phyloP scores from a whole-genome alignment of 2,888 invertebrate genomes.

The Anticlea derivata region DNA sequence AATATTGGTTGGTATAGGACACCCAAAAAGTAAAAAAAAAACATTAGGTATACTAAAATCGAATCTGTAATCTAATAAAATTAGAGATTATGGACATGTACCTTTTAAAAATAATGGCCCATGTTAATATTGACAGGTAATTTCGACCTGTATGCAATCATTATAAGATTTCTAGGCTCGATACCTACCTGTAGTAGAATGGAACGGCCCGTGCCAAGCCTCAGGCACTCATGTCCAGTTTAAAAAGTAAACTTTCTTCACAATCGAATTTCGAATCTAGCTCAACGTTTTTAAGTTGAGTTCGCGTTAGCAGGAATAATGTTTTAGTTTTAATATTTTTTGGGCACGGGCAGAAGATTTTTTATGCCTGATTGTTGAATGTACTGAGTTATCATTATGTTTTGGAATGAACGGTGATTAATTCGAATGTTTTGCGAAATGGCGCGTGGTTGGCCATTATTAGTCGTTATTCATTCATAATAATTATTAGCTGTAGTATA shows the following conservation, averaged over 20 bases:
- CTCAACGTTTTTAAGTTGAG: slow-evolving; percentile 2
- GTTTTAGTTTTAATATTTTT: slow-evolving; percentile 41
- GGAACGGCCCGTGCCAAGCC: slow-evolving; percentile 50
- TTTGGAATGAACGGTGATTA: slow-evolving; percentile 34
- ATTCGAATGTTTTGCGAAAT: slow-evolving; percentile 30
- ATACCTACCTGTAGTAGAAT: slow-evolving; percentile 34
- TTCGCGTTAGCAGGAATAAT: slow-evolving; percentile 17
- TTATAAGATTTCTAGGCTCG: slow-evolving; percentile 40
- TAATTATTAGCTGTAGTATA: neutral
- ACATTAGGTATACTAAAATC: slow-evolving; percentile 4
- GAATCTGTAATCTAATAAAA: slow-evolving; percentile 22
- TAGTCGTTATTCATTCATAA: slow-evolving; percentile 6
- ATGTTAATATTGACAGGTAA: slow-evolving; percentile 58
- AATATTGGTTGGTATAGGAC: too few species aligned
- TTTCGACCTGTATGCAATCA: slow-evolving; percentile 55
- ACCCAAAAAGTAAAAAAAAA: too few species aligned
- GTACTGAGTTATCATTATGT: slow-evolving; percentile 45
- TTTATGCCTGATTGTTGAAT: slow-evolving; percentile 48
- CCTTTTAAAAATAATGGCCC: slow-evolving; percentile 47
- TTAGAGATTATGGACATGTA: slow-evolving; percentile 35
- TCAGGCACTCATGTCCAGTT: slow-evolving; percentile 41
- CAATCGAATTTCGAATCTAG: slow-evolving; percentile 16
- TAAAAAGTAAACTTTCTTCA: slow-evolving; percentile 28
- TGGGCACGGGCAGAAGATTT: slow-evolving; percentile 38
- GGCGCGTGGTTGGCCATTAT: slow-evolving; percentile 16